phyloP scores from a whole-genome alignment of 2,888 invertebrate genomes.

The Heteromyza rotundicornis region DNA sequence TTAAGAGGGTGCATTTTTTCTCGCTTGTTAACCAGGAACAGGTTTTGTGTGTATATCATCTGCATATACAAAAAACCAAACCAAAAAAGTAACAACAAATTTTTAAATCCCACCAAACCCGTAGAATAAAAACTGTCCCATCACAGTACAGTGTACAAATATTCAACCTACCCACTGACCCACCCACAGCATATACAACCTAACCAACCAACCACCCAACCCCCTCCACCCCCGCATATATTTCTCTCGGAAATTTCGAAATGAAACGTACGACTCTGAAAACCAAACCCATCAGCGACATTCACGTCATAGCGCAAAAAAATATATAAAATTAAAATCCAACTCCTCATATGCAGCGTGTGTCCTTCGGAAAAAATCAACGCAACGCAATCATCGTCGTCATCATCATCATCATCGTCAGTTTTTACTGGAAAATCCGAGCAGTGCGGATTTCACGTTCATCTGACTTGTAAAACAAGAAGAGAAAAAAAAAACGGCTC shows the following conservation, averaged over 20 bases:
- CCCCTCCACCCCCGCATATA: not conserved
- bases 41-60: slow-evolving; percentile 35
- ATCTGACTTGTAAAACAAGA: not conserved
- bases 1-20: slow-evolving; percentile 43
- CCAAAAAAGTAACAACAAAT: slow-evolving; percentile 18
- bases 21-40: slow-evolving; percentile 31
- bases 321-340: slow-evolving; percentile 46
- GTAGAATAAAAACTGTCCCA: slow-evolving; percentile 40
- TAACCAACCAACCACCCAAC: too few relatives aligned
- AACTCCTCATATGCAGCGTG: slow-evolving; percentile 17
- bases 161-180: slow-evolving; percentile 8
- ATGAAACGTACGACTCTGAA: slow-evolving; percentile 11
- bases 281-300: slow-evolving; percentile 13
- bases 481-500: not conserved
- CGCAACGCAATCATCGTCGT: slow-evolving; percentile 1
- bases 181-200: not conserved
- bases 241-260: not conserved
- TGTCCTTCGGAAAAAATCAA: not conserved
- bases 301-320: not conserved
- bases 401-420: slow-evolving; percentile 12
- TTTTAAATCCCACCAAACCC: slow-evolving; percentile 7
- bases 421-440: slow-evolving; percentile 1
- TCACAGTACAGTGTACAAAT: slow-evolving; percentile 34
- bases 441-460: not conserved
- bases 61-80: slow-evolving; percentile 31